phyloP scores from a whole-genome alignment of 37 sponge, comb jelly and placozoan species.

The Hexactinellida sp. region DNA sequence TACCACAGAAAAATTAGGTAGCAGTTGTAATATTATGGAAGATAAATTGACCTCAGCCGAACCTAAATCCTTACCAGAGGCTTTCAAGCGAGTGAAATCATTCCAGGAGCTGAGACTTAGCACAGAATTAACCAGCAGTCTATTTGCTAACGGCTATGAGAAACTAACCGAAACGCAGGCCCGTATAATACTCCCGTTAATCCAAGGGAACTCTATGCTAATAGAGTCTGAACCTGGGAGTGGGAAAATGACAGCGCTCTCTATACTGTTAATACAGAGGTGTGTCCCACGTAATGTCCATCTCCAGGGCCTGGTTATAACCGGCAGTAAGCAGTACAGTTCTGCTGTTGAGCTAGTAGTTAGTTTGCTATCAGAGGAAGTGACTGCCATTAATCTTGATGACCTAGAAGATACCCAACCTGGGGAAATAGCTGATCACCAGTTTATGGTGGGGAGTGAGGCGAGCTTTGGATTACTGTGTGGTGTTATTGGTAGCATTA shows the following conservation, averaged over 20 bases:
- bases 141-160: background rate
- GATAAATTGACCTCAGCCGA: no score
- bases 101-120: background rate
- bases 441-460: constrained; percentile 2
- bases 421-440: background rate
- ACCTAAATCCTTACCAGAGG: no score
- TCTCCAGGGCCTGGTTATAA: background rate
- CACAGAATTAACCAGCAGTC: background rate
- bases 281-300: background rate
- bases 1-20: background rate
- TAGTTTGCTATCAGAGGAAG: background rate
- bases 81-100: background rate
- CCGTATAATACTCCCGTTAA: background rate
- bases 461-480: background rate
- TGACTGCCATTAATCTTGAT: background rate
- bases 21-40: no score
- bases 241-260: background rate
- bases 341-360: background rate
- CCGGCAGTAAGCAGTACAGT: background rate
- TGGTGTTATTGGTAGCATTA: background rate
- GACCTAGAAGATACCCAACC: background rate
- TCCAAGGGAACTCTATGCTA: background rate
- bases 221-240: background rate
- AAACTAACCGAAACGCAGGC: background rate
- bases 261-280: background rate